Percentiles rank a stretch among this genome's conserved stretches.
These are phyloP conservation scores for Papilio demoleus DNA, from an alignment of 2,888 invertebrate genomes.

Conservation along the genomic window DNA sequence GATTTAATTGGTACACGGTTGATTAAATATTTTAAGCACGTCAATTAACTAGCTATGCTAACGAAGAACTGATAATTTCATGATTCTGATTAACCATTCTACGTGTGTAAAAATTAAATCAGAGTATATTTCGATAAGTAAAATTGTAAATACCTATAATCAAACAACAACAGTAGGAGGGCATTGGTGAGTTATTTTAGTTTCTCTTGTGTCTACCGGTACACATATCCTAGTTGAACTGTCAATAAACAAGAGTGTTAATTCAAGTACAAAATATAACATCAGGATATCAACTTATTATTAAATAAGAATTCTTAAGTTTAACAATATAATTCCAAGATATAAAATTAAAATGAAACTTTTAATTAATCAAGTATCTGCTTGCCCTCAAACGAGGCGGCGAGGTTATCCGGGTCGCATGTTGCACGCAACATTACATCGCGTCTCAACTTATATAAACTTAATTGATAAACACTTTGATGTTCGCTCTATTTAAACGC, in stretches of 20 bases:
- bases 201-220: no score
- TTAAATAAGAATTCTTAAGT: no score
- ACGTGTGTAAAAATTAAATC: no score
- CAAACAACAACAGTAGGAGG: no score
- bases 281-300: no score
- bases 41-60: neutral
- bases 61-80: neutral
- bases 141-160: no score
- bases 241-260: no score
- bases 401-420: slow-evolving; percentile 50
- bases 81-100: neutral
- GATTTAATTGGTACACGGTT: neutral
- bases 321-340: neutral
- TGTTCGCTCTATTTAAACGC: slow-evolving; percentile 4
- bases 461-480: slow-evolving; percentile 17
- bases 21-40: neutral
- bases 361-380: slow-evolving; percentile 11
- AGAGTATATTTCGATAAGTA: no score
- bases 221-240: no score
- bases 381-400: slow-evolving; percentile 22
- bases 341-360: neutral
- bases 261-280: no score
- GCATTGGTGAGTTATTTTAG: no score
- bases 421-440: slow-evolving; percentile 46
- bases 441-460: slow-evolving; percentile 35